A percentile compares a stretch with the other conserved stretches of the same genome.
phyloP scores from a whole-genome alignment of 2,888 invertebrate species.

The Tiphia femorata region DNA sequence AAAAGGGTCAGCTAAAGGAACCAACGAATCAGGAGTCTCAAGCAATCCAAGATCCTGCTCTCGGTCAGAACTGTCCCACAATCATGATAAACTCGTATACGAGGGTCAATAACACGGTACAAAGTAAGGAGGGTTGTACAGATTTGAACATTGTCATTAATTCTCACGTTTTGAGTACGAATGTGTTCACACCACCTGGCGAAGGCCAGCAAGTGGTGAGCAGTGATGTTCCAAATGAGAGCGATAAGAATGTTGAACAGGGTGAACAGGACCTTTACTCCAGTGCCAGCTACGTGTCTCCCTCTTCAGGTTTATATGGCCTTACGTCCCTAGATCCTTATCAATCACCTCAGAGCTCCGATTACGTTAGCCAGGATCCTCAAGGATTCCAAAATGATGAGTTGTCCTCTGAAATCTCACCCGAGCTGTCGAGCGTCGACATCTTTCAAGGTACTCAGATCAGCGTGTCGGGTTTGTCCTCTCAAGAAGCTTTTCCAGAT shows the following conservation, averaged over 20 bases:
- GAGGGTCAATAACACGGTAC: constrained; percentile 64
- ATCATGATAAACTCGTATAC: constrained; percentile 65
- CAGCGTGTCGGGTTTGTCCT: constrained; percentile 26
- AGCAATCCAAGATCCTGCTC: constrained; percentile 4
- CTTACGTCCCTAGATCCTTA: background rate
- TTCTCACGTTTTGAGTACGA: constrained; percentile 77
- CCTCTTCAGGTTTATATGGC: constrained; percentile 1
- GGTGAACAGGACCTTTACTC: background rate
- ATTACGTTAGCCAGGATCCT: constrained; percentile 14
- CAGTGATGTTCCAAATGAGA: constrained; percentile 33
- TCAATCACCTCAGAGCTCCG: constrained; percentile 24
- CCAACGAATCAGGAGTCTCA: constrained; percentile 19
- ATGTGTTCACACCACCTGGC: constrained; percentile 59
- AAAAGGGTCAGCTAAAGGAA: constrained; percentile 40
- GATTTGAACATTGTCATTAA: constrained; percentile 80
- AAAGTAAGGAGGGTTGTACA: constrained; percentile 77
- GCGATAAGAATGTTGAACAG: constrained; percentile 23
- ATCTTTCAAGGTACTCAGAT: constrained; percentile 58
- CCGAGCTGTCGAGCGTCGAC: constrained; percentile 35
- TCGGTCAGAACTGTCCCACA: constrained; percentile 58
- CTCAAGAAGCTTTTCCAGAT: too few relatives aligned
- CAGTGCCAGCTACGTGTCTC: constrained; percentile 8
- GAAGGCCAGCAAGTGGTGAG: background rate
- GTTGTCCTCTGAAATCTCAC: constrained; percentile 1
- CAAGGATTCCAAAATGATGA: background rate